These are phyloP conservation scores for Phengaris arion DNA, from an alignment of 2,888 invertebrate species.

Conservation along the genomic window DNA sequence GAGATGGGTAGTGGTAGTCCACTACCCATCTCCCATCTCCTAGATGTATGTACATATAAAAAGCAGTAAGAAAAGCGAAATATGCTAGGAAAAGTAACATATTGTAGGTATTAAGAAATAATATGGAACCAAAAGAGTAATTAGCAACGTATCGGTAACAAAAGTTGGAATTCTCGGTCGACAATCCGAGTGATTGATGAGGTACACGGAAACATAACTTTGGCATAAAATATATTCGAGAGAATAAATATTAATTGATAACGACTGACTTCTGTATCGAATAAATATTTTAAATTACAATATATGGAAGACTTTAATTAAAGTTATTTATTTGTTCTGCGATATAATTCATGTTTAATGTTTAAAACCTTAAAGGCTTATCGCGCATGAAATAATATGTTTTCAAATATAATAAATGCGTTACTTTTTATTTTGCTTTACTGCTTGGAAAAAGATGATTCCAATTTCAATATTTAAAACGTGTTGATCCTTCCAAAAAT, in stretches of 20 bases:
- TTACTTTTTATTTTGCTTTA: background rate
- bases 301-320: conserved; percentile 21
- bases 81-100: background rate
- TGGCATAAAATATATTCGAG: conserved; percentile 25
- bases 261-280: conserved; percentile 29
- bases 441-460: too few relatives aligned
- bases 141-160: conserved; percentile 35
- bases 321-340: conserved; percentile 21
- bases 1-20: too few relatives aligned
- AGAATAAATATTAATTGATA: conserved; percentile 31
- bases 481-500: too few relatives aligned
- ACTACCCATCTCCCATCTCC: too few relatives aligned
- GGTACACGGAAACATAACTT: conserved; percentile 27
- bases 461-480: too few relatives aligned
- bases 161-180: conserved; percentile 36
- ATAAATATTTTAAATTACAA: conserved; percentile 26
- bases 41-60: too few relatives aligned
- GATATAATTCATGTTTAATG: conserved; percentile 22
- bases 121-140: conserved; percentile 37
- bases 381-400: conserved; percentile 16
- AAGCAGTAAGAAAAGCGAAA: too few relatives aligned
- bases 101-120: background rate
- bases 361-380: conserved; percentile 12
- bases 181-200: conserved; percentile 37
- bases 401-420: conserved; percentile 1